phyloP scores from a whole-genome alignment of 2,888 invertebrate genomes.

The Chrysotoxum bicinctum region DNA sequence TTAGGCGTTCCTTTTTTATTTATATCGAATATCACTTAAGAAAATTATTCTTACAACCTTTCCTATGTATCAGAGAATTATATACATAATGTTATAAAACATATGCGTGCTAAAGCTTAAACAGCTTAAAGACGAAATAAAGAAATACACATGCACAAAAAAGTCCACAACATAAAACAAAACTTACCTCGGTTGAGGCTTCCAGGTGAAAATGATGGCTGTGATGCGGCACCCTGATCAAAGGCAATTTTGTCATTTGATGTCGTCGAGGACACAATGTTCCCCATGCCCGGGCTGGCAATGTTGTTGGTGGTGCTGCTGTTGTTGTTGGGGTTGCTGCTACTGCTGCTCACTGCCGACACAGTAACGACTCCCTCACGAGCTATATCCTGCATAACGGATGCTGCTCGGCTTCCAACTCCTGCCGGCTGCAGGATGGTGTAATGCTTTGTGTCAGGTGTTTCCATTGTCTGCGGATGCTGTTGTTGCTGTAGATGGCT shows the following conservation, averaged over 20 bases:
- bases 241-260: conserved; percentile 69
- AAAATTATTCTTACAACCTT: conserved; percentile 1
- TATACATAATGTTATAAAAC: conserved; percentile 13
- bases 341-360: conserved; percentile 77
- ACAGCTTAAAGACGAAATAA: conserved; percentile 32
- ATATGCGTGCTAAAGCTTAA: conserved; percentile 43
- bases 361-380: conserved; percentile 86
- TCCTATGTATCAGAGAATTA: conserved; percentile 1
- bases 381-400: conserved; percentile 90
- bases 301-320: conserved; percentile 63
- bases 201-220: conserved; percentile 88
- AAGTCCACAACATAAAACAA: conserved; percentile 60
- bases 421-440: conserved; percentile 93
- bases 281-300: conserved; percentile 81
- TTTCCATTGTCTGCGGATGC: conserved; percentile 75
- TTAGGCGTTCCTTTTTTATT: conserved; percentile 53
- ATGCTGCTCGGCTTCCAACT: conserved; percentile 90
- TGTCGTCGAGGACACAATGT: conserved; percentile 81
- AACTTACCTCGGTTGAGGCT: conserved; percentile 89
- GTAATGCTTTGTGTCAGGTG: conserved; percentile 88
- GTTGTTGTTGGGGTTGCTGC: conserved; percentile 76
- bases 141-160: conserved; percentile 47
- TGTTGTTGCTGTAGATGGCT: conserved; percentile 55
- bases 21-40: background rate
- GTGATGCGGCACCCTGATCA: conserved; percentile 76